Evolutionary conservation across 2,113 vertebrate genomes (phyloP).

Genomic region (Bujurquina vittata): DNA sequence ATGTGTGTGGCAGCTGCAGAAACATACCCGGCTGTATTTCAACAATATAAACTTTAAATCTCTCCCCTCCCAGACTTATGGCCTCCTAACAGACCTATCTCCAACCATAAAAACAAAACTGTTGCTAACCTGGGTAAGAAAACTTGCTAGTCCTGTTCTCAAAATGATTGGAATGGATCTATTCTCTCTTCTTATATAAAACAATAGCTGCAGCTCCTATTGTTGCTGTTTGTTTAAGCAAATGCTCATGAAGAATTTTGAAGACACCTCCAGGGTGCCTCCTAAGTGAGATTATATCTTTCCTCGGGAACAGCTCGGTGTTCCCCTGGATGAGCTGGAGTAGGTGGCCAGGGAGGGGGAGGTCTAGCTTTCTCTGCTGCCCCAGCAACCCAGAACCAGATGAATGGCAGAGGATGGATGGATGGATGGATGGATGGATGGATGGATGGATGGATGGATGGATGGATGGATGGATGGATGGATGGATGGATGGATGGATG

Average conservation of each 20-base stretch:
- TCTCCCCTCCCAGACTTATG: conserved; percentile 16
- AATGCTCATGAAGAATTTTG: background rate
- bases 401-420: background rate
- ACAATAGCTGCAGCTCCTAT: background rate
- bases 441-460: too few species aligned
- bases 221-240: background rate
- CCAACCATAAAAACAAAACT: background rate
- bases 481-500: too few species aligned
- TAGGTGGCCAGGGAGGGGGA: background rate
- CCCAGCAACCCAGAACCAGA: background rate
- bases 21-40: background rate
- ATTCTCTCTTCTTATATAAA: background rate
- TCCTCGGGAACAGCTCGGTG: fast-evolving
- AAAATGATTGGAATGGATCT: background rate
- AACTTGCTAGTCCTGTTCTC: background rate
- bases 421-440: too few species aligned
- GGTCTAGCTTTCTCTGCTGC: background rate
- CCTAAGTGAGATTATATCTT: background rate
- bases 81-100: conserved; percentile 8
- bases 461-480: too few species aligned
- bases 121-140: background rate
- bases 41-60: background rate
- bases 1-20: background rate
- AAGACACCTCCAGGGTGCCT: background rate
- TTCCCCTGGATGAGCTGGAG: background rate